phyloP scores from a whole-genome alignment of 2,113 vertebrate genomes.

The Hemiprocne comata region DNA sequence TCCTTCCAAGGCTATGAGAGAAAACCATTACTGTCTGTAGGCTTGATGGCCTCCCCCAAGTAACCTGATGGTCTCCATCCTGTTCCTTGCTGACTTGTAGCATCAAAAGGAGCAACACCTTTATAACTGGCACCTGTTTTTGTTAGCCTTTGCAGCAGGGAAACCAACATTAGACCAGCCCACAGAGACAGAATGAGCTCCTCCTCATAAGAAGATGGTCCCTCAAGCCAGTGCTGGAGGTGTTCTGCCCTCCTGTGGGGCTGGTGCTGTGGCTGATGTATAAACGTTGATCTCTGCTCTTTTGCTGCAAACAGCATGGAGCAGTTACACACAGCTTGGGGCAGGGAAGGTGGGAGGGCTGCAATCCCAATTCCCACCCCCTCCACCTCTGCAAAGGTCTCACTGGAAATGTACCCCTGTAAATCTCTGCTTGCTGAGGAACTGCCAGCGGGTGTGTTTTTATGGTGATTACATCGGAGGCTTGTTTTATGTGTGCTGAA shows the following conservation, averaged over 20 bases:
- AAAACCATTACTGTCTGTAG: slow-evolving; percentile 28
- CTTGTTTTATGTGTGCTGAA: slow-evolving; percentile 49
- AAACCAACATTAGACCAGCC: neutral
- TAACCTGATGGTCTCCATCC: neutral
- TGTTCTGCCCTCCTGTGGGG: neutral
- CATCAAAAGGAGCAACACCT: neutral
- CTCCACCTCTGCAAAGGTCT: neutral
- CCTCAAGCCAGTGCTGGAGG: neutral
- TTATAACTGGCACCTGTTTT: neutral
- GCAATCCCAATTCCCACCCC: neutral
- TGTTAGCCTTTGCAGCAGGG: neutral
- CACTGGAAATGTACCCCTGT: slow-evolving; percentile 34
- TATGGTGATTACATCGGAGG: slow-evolving; percentile 27
- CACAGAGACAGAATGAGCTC: neutral
- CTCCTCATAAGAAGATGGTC: neutral
- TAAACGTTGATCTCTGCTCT: neutral
- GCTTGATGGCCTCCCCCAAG: neutral
- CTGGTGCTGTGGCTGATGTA: neutral
- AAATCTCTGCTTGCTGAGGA: slow-evolving; percentile 53
- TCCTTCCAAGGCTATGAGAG: neutral
- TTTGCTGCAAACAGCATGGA: neutral
- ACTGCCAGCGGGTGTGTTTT: slow-evolving; percentile 52
- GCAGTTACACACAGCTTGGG: neutral
- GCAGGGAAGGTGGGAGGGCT: neutral
- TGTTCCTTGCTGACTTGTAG: neutral